Evolutionary conservation across 2,797 vertebrate species (phyloP).

Genomic region (Mergus octosetaceus): DNA sequence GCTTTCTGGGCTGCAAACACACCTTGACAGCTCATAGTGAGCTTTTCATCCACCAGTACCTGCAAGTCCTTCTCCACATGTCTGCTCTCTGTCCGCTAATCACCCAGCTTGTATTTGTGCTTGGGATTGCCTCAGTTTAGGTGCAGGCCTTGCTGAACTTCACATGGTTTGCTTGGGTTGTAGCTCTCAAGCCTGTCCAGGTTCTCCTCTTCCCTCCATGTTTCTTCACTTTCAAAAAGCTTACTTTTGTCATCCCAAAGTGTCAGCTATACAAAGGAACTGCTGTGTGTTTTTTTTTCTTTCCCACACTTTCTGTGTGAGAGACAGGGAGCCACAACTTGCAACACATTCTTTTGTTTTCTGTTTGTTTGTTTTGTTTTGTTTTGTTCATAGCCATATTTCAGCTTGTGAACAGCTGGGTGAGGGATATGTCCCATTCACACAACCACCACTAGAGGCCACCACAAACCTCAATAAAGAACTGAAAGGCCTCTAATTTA

Average conservation of each 20-base stretch:
- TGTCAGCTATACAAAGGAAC: neutral
- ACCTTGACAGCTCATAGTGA: neutral
- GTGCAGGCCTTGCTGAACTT: neutral
- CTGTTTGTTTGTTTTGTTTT: fast-evolving
- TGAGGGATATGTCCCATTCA: neutral
- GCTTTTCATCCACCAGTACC: neutral
- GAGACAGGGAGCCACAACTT: neutral
- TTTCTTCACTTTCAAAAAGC: neutral
- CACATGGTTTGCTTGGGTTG: neutral
- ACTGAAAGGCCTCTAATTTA: fast-evolving
- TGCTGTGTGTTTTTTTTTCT: neutral
- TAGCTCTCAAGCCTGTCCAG: neutral
- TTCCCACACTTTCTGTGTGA: neutral
- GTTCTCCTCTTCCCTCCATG: neutral
- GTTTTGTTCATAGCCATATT: fast-evolving
- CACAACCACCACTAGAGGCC: conserved; percentile 19
- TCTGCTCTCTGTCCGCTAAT: neutral
- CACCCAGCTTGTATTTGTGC: neutral
- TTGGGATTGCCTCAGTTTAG: neutral
- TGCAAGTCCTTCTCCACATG: no score
- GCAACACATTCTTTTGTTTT: fast-evolving
- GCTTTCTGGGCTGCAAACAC: neutral
- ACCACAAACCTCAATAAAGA: neutral
- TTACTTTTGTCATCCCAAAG: neutral
- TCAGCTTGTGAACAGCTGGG: fast-evolving